Evolutionary conservation across 2,113 vertebrate genomes (phyloP).

Genomic region (Perognathus longimembris): DNA sequence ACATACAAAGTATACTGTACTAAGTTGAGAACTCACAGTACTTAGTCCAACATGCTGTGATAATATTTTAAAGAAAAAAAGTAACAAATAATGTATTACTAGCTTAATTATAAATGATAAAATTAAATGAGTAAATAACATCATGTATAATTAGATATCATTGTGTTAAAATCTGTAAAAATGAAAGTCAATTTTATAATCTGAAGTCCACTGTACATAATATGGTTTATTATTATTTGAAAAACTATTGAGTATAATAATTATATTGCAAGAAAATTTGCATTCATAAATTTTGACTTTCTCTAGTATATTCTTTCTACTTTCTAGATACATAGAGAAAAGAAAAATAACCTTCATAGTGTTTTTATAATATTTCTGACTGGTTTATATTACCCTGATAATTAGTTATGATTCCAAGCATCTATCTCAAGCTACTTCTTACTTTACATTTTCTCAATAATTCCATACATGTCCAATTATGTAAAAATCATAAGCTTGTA

Average conservation of each 20-base stretch:
- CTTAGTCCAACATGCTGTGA: not conserved
- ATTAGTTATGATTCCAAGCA: not conserved
- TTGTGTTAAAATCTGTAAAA: not conserved
- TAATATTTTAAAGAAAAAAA: too few relatives aligned
- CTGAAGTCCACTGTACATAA: not conserved
- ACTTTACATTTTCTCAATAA: not conserved
- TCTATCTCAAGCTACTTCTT: not conserved
- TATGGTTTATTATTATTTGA: not conserved
- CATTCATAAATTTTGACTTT: not conserved
- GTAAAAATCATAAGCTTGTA: constrained; percentile 9
- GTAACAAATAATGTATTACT: too few relatives aligned
- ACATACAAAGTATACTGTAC: too few relatives aligned
- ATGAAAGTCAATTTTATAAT: not conserved
- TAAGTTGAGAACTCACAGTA: not conserved
- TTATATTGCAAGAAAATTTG: not conserved
- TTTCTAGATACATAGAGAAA: not conserved
- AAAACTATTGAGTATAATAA: constrained; percentile 1
- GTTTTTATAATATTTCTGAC: not conserved
- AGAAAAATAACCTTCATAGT: constrained; percentile 21
- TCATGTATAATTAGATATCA: not conserved
- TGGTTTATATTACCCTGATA: not conserved
- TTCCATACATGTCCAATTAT: not conserved
- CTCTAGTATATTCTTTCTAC: not conserved
- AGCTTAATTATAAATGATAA: too few relatives aligned
- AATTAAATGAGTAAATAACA: not conserved